Evolutionary conservation across 2,113 vertebrate genomes (phyloP), one percentile per base, ranked within the genome.

Genomic region (Alexandromys fortis): DNA sequence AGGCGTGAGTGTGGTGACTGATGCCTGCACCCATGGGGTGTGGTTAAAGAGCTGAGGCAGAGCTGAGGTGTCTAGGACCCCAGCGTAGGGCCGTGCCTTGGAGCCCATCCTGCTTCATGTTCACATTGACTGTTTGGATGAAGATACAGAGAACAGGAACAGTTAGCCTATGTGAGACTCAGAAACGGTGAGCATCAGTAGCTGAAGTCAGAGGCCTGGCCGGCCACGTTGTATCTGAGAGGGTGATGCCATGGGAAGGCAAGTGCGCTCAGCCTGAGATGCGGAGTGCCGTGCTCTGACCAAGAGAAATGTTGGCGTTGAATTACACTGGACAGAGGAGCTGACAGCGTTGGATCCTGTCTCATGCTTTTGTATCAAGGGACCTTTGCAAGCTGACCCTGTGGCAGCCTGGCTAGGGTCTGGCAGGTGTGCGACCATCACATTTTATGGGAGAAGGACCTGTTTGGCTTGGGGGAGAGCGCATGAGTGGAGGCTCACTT

Each of bases 271-370:
- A 28, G 90, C 55, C 10, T 14, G 42, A 72, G 82, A 94, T 47
- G 73, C 61, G 7, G n/a, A 30, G 7, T 0, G 24, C 21, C 5
- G 5, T 30, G 8, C 24, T 65, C 28, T 42, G 67, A 42, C 21
- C 4, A 26, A 52, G 24, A 73, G 91, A 63, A 38, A 49, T 11
- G 17, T 14, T 4, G 91, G 67, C 2, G 22, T 35, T 22, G 12
- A 3, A 45, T 2, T 3, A 49, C 0, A 1, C 2, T 30, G 77
- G 33, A 0, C 1, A 86, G 22, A 38, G n/a, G 33, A 35, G 2
- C n/a, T 6, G 28, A 55, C n/a, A 67, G 19, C 16, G 3, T 24
- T 0, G 0, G 58, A 33, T 55, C 16, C 21, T 3, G 7, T 24
- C 38, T 28, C 16, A 22, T 67, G 5, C 26, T 28, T 65, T 9